A percentile compares a stretch with the other conserved stretches of the same genome.
phyloP scores from a whole-genome alignment of 1,140 invertebrate species.

The Physella acuta region DNA sequence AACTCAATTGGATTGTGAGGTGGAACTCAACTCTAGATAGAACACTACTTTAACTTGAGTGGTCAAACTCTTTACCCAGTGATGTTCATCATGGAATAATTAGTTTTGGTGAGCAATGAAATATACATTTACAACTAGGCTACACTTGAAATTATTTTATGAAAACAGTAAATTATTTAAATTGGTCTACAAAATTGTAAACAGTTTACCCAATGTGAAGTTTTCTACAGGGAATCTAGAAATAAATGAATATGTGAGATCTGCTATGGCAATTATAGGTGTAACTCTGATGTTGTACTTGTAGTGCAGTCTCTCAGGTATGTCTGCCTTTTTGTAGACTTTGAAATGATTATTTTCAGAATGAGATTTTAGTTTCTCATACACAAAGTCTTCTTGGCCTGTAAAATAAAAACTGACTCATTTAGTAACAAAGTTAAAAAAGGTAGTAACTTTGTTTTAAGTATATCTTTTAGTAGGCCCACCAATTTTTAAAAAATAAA shows the following conservation, averaged over 20 bases:
- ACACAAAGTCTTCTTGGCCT: conserved; percentile 36
- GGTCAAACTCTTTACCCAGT: too few relatives aligned
- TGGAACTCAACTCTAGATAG: too few relatives aligned
- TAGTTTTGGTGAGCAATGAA: too few relatives aligned
- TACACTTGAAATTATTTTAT: too few relatives aligned
- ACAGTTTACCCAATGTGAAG: conserved; percentile 2
- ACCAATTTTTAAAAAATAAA: too few relatives aligned
- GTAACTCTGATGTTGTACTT: conserved; percentile 50
- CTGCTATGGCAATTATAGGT: conserved; percentile 51
- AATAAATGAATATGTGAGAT: conserved; percentile 32
- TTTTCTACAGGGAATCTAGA: neutral
- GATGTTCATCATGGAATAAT: too few relatives aligned
- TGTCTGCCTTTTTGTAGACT: conserved; percentile 54
- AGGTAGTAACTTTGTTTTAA: neutral
- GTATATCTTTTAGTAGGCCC: neutral
- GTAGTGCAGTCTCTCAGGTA: conserved; percentile 54
- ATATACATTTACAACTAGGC: too few relatives aligned
- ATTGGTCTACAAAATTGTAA: too few relatives aligned
- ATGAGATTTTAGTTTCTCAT: conserved; percentile 32
- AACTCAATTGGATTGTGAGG: too few relatives aligned
- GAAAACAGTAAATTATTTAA: too few relatives aligned
- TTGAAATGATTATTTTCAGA: conserved; percentile 29
- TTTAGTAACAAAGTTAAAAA: neutral
- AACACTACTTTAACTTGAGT: too few relatives aligned
- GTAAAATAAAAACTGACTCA: neutral